Percentiles rank a stretch among this genome's conserved stretches.
Conservation (phyloP, 2,113 vertebrate genomes). For the Eptesicus fuscus region DNA sequence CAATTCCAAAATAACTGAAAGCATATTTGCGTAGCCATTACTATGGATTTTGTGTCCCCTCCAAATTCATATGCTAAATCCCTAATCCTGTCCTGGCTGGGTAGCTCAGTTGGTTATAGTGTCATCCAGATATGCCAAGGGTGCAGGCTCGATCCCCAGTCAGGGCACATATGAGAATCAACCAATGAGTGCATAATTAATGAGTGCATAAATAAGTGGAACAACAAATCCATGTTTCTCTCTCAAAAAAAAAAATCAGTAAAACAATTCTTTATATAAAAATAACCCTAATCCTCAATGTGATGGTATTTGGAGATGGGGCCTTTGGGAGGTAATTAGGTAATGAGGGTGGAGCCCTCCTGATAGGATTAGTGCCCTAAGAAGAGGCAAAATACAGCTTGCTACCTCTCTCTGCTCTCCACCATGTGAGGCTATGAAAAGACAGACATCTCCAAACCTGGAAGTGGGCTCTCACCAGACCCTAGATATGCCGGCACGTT, state of each 20-base stretch:
- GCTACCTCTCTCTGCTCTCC: background rate
- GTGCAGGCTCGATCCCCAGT: background rate
- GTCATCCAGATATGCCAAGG: background rate
- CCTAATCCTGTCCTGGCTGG: background rate
- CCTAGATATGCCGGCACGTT: background rate
- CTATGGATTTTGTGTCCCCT: background rate
- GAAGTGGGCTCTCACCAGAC: background rate
- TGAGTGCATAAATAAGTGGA: background rate
- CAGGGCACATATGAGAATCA: background rate
- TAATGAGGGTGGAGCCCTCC: background rate
- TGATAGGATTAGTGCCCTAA: background rate
- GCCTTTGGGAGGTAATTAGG: background rate
- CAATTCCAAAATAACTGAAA: background rate
- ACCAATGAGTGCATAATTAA: background rate
- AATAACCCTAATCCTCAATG: background rate
- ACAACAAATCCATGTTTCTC: background rate
- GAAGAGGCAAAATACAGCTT: background rate
- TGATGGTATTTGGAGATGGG: background rate
- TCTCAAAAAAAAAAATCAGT: too few relatives aligned
- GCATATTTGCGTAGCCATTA: background rate
- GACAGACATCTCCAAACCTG: background rate
- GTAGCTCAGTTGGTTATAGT: background rate
- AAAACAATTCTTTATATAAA: background rate
- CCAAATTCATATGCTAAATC: background rate
- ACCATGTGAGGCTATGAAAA: background rate